phyloP scores from a whole-genome alignment of 2,888 invertebrate genomes.

The Chirona hameri region DNA sequence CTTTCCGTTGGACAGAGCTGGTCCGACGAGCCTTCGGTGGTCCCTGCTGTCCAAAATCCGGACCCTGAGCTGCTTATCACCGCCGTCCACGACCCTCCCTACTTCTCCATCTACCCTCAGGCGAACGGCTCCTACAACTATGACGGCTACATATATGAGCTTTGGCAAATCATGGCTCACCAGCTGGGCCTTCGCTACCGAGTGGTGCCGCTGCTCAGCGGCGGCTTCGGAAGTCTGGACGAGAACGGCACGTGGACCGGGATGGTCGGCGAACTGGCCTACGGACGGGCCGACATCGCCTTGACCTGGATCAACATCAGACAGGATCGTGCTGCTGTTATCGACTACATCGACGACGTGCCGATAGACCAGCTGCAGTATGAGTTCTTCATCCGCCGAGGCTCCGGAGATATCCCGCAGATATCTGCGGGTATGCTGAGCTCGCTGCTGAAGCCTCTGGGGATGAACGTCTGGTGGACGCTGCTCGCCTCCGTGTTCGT shows the following conservation, averaged over 20 bases:
- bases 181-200: constrained; percentile 36
- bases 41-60: too few relatives aligned
- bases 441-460: neutral
- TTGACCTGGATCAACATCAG: neutral
- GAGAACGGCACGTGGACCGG: constrained; percentile 36
- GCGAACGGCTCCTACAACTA: neutral
- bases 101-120: neutral
- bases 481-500: neutral
- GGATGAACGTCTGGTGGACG: neutral
- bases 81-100: neutral
- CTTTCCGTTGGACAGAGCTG: too few relatives aligned
- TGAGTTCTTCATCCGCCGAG: neutral
- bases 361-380: neutral
- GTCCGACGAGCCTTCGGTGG: too few relatives aligned
- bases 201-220: constrained; percentile 32
- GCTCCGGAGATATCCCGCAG: neutral
- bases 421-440: neutral
- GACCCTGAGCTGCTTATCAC: neutral
- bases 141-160: constrained; percentile 24
- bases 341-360: neutral
- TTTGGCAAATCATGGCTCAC: constrained; percentile 30
- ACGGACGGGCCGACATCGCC: constrained; percentile 12
- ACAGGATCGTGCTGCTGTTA: neutral
- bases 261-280: constrained; percentile 26
- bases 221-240: constrained; percentile 35